These are phyloP conservation scores for Acanthochromis polyacanthus DNA, from an alignment of 2,113 vertebrate genomes.

Conservation along the genomic window DNA sequence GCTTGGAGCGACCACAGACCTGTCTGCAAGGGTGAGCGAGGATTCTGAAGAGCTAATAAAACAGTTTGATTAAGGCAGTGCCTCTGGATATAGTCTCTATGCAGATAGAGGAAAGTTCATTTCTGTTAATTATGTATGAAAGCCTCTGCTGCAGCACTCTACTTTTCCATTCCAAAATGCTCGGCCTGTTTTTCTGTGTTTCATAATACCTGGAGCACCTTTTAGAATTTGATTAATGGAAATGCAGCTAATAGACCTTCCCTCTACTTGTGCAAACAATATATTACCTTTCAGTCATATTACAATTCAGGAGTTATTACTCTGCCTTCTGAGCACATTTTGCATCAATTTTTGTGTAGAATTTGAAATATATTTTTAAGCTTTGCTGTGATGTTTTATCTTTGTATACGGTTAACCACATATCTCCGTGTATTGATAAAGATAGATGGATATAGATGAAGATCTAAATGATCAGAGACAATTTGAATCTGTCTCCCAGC, in stretches of 20 bases:
- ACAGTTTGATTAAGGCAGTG: slow-evolving; percentile 76
- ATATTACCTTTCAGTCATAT: slow-evolving; percentile 64
- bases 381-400: slow-evolving; percentile 58
- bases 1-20: slow-evolving; percentile 98
- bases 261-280: slow-evolving; percentile 65
- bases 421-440: neutral
- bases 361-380: slow-evolving; percentile 19
- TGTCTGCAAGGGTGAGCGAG: slow-evolving; percentile 94
- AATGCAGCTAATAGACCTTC: slow-evolving; percentile 65
- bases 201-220: slow-evolving; percentile 70
- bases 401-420: neutral
- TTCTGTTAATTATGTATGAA: slow-evolving; percentile 80
- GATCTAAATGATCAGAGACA: neutral
- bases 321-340: slow-evolving; percentile 19
- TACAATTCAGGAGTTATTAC: slow-evolving; percentile 55
- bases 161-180: slow-evolving; percentile 56
- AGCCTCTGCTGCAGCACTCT: slow-evolving; percentile 58
- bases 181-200: slow-evolving; percentile 55
- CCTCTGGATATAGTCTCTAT: slow-evolving; percentile 70
- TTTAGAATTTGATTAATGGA: slow-evolving; percentile 78
- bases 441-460: neutral
- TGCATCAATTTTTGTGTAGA: slow-evolving; percentile 49
- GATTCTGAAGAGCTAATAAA: slow-evolving; percentile 70
- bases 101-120: slow-evolving; percentile 74
- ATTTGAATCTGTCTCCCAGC: neutral